Evolutionary conservation across 2,888 invertebrate species (phyloP), one percentile per base, ranked within the genome.

Genomic region (Neoaliturus tenellus): DNA sequence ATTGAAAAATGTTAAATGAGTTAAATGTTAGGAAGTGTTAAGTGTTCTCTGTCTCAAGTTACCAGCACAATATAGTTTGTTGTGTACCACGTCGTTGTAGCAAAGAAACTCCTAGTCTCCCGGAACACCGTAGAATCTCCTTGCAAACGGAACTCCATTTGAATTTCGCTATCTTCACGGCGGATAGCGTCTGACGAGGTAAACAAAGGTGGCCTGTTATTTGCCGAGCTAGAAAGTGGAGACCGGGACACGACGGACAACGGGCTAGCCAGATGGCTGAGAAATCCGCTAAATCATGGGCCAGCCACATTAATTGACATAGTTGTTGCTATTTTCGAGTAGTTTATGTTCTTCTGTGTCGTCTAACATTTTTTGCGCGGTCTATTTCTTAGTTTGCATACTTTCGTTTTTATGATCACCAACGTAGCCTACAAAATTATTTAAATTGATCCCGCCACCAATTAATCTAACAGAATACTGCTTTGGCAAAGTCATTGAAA

Each of bases 171-270:
- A n/a, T n/a, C n/a, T n/a, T n/a, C n/a, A n/a, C n/a, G n/a, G n/a
- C n/a, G 51, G 5, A 5, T 23, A 23, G 14, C 23, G 20, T 20
- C 51, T 14, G 20, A 23, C 28, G n/a, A n/a, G n/a, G 62, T 31
- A 62, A 28, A 31, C 62, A 62, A 62, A 62, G 62, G 62, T 28
- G 62, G 31, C 0, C 31, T 62, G 17, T 25, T 62, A 31, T 62
- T 62, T 31, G 62, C 62, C 62, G 62, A 23, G 55, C 62, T 62
- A 62, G 62, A 62, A 31, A 62, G 62, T 31, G 51, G 48, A 14
- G 31, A 23, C 55, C 23, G 25, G 2, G 48, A 17, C 48, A 6
- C 8, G 39, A 39, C n/a, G n/a, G 51, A 12, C n/a, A 10, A n/a
- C 12, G 4, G 20, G 23, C 20, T 25, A 28, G 62, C 62, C 62